Evolutionary conservation across 2,797 vertebrate species (phyloP).

Genomic region (Margarornis squamiger): DNA sequence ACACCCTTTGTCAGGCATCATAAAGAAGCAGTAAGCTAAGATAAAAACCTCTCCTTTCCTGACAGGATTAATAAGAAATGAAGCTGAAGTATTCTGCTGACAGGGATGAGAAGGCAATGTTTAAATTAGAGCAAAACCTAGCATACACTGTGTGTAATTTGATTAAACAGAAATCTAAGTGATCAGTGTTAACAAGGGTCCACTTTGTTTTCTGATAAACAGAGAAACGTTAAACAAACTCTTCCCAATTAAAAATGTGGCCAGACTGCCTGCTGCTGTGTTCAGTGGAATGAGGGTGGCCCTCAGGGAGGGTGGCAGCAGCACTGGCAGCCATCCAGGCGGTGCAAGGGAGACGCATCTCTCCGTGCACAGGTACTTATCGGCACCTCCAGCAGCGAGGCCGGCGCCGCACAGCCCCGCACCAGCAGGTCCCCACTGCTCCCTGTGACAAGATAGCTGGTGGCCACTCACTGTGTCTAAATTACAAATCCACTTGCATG

Average conservation of each 20-base stretch:
- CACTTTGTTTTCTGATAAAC: conserved; percentile 48
- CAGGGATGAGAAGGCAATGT: conserved; percentile 43
- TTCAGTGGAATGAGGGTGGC: neutral
- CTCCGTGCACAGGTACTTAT: neutral
- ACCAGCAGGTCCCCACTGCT: neutral
- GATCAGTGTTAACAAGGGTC: conserved; percentile 51
- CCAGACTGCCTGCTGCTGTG: conserved; percentile 2
- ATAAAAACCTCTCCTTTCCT: neutral
- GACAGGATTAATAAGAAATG: conserved; percentile 18
- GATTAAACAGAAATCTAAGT: conserved; percentile 59
- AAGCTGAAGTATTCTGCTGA: conserved; percentile 19
- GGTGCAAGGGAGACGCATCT: neutral
- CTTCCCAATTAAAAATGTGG: neutral
- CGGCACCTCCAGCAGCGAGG: neutral
- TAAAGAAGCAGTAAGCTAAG: neutral
- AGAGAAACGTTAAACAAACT: conserved; percentile 15
- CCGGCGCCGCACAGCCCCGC: neutral
- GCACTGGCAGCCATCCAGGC: neutral
- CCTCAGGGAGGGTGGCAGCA: neutral
- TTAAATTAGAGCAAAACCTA: conserved; percentile 44
- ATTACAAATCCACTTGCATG: neutral
- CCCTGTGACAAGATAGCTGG: neutral
- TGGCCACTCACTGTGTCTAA: neutral
- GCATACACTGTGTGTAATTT: neutral
- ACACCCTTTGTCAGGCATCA: neutral